phyloP scores from a whole-genome alignment of 2,113 vertebrate species.

The Solenodon paradoxus region DNA sequence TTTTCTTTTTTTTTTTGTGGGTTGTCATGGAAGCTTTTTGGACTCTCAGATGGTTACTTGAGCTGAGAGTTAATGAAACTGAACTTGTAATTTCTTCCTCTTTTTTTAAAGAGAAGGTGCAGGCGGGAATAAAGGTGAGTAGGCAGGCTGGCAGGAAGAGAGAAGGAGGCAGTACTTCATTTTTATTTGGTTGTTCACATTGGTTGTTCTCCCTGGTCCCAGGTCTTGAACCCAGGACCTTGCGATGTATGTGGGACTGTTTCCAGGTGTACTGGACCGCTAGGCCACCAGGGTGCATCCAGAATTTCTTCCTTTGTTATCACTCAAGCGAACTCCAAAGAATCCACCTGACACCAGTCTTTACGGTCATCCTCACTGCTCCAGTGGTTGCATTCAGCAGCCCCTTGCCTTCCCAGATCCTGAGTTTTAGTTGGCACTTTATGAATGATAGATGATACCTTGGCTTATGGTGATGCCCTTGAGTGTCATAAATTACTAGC shows the following conservation, averaged over 20 bases:
- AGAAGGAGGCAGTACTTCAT: too few species aligned
- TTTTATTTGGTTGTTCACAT: too few species aligned
- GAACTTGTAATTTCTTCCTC: too few species aligned
- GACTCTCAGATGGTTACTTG: background rate
- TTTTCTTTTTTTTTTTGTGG: background rate
- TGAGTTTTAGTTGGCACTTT: background rate
- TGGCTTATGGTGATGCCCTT: background rate
- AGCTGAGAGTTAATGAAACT: background rate
- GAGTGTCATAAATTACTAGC: background rate
- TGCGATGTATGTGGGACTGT: too few species aligned
- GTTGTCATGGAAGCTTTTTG: background rate
- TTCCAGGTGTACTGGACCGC: too few species aligned
- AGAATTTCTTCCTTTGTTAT: conserved; percentile 22
- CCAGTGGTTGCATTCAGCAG: background rate
- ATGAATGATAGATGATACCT: background rate
- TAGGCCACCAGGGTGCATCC: too few species aligned
- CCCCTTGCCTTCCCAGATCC: background rate
- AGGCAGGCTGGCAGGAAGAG: too few species aligned
- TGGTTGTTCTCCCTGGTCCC: too few species aligned
- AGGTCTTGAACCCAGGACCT: too few species aligned
- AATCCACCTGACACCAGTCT: background rate
- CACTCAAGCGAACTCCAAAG: background rate
- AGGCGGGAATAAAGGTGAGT: too few species aligned
- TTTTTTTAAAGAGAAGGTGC: too few species aligned
- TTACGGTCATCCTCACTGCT: background rate